Evolutionary conservation across 37 sponge, comb jelly and placozoan species (phyloP).

Genomic region (Lycopodina hypogea): DNA sequence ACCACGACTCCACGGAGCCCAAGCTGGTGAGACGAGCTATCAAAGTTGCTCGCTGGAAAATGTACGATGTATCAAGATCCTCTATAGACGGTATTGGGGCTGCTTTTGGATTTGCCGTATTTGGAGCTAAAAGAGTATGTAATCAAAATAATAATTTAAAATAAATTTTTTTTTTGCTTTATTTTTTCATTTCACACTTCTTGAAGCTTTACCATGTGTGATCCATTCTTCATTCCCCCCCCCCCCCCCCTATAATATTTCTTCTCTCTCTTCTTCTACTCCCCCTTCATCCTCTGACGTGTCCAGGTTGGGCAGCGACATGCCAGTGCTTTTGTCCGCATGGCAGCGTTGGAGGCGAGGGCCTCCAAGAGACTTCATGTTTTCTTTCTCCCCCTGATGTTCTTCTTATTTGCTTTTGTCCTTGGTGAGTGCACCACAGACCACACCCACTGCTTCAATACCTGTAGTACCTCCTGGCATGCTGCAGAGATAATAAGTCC

Average conservation of each 20-base stretch:
- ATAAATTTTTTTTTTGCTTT: background rate
- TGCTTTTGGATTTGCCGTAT: background rate
- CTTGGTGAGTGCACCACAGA: conserved; percentile 29
- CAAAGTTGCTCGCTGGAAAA: conserved; percentile 23
- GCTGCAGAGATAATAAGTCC: no score
- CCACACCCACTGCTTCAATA: background rate
- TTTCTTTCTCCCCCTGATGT: conserved; percentile 73
- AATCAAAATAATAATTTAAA: background rate
- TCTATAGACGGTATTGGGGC: conserved; percentile 7
- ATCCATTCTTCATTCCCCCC: no score
- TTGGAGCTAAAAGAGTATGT: conserved; percentile 24
- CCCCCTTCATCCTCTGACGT: no score
- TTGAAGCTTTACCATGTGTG: no score
- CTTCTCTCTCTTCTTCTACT: no score
- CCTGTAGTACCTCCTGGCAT: no score
- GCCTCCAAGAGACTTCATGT: conserved; percentile 38
- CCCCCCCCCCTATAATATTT: no score
- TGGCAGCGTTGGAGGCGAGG: conserved; percentile 66
- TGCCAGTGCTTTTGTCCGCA: conserved; percentile 13
- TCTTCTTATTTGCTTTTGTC: conserved; percentile 57
- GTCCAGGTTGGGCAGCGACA: conserved; percentile 1
- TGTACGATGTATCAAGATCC: background rate
- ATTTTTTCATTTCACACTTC: no score
- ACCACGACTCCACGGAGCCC: conserved; percentile 44
- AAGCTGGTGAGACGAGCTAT: conserved; percentile 50